Percentiles rank a stretch among this genome's conserved stretches.
These are phyloP conservation scores for Erebia ligea DNA, from an alignment of 2,888 invertebrate species.

Conservation along the genomic window DNA sequence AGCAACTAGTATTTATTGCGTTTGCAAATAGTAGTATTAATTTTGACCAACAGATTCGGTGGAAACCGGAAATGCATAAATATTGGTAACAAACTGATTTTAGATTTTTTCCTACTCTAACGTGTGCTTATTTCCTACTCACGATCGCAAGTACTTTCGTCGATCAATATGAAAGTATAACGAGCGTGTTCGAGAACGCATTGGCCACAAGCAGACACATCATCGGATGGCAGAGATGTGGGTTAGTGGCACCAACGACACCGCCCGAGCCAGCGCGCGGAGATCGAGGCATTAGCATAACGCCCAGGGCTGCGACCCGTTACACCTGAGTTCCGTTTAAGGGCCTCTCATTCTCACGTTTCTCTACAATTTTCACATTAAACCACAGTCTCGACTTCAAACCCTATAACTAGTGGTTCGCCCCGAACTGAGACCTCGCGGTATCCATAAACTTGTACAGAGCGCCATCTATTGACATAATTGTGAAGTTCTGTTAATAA, in stretches of 20 bases:
- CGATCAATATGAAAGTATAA: conserved; percentile 78
- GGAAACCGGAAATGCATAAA: neutral
- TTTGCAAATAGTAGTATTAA: neutral
- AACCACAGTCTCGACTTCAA: conserved; percentile 9
- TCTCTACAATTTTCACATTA: conserved; percentile 53
- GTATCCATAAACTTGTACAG: too few relatives aligned
- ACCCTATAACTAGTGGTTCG: too few relatives aligned
- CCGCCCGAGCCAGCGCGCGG: conserved; percentile 55
- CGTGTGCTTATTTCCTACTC: conserved; percentile 33
- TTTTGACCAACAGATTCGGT: neutral
- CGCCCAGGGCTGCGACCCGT: conserved; percentile 71
- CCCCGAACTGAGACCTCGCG: too few relatives aligned
- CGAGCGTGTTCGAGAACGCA: conserved; percentile 73
- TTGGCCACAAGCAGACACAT: conserved; percentile 74
- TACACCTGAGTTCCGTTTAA: conserved; percentile 71
- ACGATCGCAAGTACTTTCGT: conserved; percentile 62
- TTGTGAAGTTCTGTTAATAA: too few relatives aligned
- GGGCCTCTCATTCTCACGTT: conserved; percentile 68
- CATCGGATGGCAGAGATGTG: conserved; percentile 71
- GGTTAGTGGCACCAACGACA: conserved; percentile 71
- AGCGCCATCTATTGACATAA: too few relatives aligned
- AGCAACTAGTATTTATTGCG: neutral
- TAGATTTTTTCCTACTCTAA: conserved; percentile 13
- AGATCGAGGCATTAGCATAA: conserved; percentile 73
- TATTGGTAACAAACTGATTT: neutral